These are phyloP conservation scores for Dioctria rufipes DNA, from an alignment of 2,888 invertebrate genomes.

Conservation along the genomic window DNA sequence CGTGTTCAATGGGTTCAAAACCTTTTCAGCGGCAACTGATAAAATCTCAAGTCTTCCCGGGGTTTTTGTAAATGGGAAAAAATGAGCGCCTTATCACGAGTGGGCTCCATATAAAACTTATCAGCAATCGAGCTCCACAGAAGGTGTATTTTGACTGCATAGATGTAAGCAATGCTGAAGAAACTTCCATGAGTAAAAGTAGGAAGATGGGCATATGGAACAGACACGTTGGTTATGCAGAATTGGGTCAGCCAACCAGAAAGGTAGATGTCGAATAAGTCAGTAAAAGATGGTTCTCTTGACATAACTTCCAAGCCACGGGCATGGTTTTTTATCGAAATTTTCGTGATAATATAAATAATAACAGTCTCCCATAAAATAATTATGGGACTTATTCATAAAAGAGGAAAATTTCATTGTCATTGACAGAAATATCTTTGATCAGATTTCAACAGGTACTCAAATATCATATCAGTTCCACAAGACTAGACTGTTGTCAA, in stretches of 20 bases:
- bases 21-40: not conserved
- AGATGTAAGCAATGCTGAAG: not conserved
- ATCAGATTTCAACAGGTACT: too few species aligned
- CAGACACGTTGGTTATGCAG: not conserved
- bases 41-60: slow-evolving; percentile 21
- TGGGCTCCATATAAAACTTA: not conserved
- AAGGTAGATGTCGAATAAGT: not conserved
- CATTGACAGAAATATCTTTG: too few species aligned
- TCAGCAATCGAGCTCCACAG: slow-evolving; percentile 2
- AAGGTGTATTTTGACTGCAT: not conserved
- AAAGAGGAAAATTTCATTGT: too few species aligned
- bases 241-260: not conserved
- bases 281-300: not conserved
- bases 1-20: slow-evolving; percentile 9
- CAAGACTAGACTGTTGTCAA: too few species aligned
- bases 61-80: not conserved
- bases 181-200: not conserved
- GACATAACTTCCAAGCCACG: too few species aligned
- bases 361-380: too few species aligned
- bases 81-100: not conserved
- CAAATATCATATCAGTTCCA: too few species aligned
- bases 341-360: too few species aligned
- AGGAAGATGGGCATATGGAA: not conserved
- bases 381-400: too few species aligned
- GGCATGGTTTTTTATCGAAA: too few species aligned